A percentile compares a stretch with the other conserved stretches of the same genome.
Evolutionary conservation across 2,797 vertebrate species (phyloP).

Genomic region (Cyprinodon diabolis): DNA sequence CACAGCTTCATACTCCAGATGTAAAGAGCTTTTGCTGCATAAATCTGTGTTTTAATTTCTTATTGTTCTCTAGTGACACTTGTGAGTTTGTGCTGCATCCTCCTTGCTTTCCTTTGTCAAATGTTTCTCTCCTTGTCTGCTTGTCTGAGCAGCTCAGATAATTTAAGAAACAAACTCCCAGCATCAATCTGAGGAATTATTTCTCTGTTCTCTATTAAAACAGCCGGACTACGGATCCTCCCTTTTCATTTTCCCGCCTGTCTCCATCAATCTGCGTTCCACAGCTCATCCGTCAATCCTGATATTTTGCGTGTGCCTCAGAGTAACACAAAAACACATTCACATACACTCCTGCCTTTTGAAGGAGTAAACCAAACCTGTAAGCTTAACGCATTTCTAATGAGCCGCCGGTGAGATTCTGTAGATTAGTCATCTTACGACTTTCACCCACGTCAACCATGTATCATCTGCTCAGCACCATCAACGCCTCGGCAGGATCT

Average conservation of each 20-base stretch:
- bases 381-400: constrained; percentile 82
- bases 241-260: constrained; percentile 67
- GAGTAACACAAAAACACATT: constrained; percentile 52
- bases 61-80: not conserved
- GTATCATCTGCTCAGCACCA: constrained; percentile 69
- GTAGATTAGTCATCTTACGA: constrained; percentile 76
- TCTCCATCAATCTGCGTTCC: constrained; percentile 65
- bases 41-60: not conserved
- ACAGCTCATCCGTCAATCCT: constrained; percentile 67
- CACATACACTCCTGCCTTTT: constrained; percentile 29
- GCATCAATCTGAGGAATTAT: constrained; percentile 69
- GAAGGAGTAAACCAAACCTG: constrained; percentile 66
- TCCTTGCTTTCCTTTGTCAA: constrained; percentile 24
- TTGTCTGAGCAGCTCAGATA: constrained; percentile 63
- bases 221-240: constrained; percentile 62
- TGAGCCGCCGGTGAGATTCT: constrained; percentile 67
- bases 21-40: not conserved
- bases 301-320: constrained; percentile 59
- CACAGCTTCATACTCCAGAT: not conserved
- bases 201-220: constrained; percentile 69
- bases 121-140: constrained; percentile 49
- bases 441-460: constrained; percentile 66
- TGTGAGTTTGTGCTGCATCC: constrained; percentile 8
- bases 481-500: constrained; percentile 52
- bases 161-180: constrained; percentile 67